Evolutionary conservation across 2,797 vertebrate species (phyloP).

Genomic region (Limnodromus scolopaceus): DNA sequence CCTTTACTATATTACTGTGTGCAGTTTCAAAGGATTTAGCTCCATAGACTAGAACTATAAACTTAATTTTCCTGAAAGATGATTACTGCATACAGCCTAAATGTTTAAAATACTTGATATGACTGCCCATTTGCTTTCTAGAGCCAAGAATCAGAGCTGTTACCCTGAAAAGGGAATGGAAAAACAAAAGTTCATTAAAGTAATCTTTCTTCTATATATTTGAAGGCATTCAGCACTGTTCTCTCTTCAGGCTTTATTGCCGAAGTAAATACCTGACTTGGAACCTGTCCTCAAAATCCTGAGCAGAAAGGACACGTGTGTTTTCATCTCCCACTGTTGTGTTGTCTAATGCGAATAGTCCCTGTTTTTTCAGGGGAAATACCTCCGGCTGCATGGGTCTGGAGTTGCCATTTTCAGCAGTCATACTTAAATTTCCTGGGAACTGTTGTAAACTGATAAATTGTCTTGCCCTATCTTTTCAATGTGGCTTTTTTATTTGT

Average conservation of each 20-base stretch:
- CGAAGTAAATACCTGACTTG: background rate
- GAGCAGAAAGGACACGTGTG: background rate
- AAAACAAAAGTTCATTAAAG: background rate
- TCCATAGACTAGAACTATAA: background rate
- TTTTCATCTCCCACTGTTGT: slow-evolving; percentile 64
- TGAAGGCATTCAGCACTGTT: background rate
- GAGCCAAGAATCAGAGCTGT: background rate
- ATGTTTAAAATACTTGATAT: background rate
- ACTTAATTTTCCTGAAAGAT: background rate
- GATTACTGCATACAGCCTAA: background rate
- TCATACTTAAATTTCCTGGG: background rate
- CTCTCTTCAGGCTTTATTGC: background rate
- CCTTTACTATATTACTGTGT: background rate
- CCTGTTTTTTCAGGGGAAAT: background rate
- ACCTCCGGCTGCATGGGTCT: background rate
- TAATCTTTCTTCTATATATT: background rate
- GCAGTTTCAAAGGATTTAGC: background rate
- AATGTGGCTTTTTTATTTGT: background rate
- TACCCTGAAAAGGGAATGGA: background rate
- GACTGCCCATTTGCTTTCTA: background rate
- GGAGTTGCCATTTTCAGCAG: slow-evolving; percentile 5
- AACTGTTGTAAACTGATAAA: background rate
- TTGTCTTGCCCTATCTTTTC: background rate
- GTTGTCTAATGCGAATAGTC: background rate
- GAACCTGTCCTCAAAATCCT: background rate